Base-by-base conservation (phyloP, 2,888 invertebrate species). In the Octodonta nipae region DNA sequence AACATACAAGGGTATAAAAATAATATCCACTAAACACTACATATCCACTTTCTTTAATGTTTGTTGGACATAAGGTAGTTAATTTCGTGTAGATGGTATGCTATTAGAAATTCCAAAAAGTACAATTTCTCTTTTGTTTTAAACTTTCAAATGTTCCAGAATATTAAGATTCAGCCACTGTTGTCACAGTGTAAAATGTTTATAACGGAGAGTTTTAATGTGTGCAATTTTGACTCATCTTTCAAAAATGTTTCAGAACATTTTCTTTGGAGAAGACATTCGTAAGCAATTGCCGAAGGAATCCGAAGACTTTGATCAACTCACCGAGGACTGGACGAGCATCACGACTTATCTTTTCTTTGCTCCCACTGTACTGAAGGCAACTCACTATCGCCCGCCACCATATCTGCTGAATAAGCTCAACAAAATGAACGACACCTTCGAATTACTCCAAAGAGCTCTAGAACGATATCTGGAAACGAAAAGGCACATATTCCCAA, bases 201-300 rank as follows among this genome's bases (percentile, higher is more conserved):
- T n/a, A n/a, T n/a, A n/a, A n/a, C n/a, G n/a, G n/a, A n/a, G n/a
- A n/a, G n/a, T n/a, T n/a, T n/a, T n/a, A n/a, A n/a, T n/a, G n/a
- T n/a, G n/a, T n/a, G n/a, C n/a, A n/a, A n/a, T n/a, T n/a, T n/a
- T n/a, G n/a, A n/a, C n/a, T n/a, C n/a, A n/a, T n/a, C n/a, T n/a
- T n/a, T n/a, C n/a, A n/a, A n/a, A 22, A 10, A 22, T 22, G 22
- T 42, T 50, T 26, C 49, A 73, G 71, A 88, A 79, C 54, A 88
- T 89, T 55, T 88, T 89, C 62, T 66, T 68, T 41, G 85, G 86
- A 1, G 88, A 88, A 59, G 88, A 89, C 55, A 87, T 89, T 35
- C 67, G 82, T 37, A 82, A 78, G 46, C 87, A 89, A 57, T 60
- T 89, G 32, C 87, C 88, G 0, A 61, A 62, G 34, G 85, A 85